Evolutionary conservation across 2,113 vertebrate genomes (phyloP), one percentile per base, ranked within the genome.

Genomic region (Lepidiolamprologus cunningtoni): DNA sequence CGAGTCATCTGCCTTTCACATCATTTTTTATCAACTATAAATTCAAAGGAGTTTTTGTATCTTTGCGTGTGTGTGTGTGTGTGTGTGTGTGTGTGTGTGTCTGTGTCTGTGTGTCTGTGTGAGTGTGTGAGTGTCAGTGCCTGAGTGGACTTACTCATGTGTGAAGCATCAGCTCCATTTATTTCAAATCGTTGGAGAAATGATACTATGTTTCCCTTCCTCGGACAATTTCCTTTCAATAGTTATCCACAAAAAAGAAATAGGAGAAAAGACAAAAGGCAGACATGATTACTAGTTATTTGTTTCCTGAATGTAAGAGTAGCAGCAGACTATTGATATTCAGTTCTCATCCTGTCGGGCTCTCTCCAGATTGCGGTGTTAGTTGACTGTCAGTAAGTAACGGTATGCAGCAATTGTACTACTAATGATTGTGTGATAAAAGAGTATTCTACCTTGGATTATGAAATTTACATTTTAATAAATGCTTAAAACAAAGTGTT

Each of bases 371-470:
- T 71, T 35, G 28, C 28, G 73, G 50, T 13, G 78, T 86, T 35
- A 47, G 71, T 52, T 5, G 82, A 26, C 33, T 78, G 71, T 87
- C 79, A 85, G 42, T 50, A 68, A 85, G 53, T 58, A 84, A 84
- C 14, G 1, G 21, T 81, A 78, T 61, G 81, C 84, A 53, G 47
- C 84, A 53, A 68, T 78, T 31, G 7, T 86, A 47, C 21, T 1
- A 5, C 42, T 91, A 79, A 83, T 76, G 88, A 90, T 93, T 82
- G 13, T 86, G 54, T 16, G 12, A 54, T 83, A 78, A 91, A 53
- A 80, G 8, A 58, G 35, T 85, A 47, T 80, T 40, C 13, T 81
- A 81, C 54, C 86, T 55, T 73, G 54, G 53, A 73, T 87, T 47
- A 85, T 85, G 84, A 86, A 82, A 86, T 87, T 80, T 80, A 66